Base-by-base conservation (phyloP, 2,888 invertebrate genomes). In the Luperina testacea region DNA sequence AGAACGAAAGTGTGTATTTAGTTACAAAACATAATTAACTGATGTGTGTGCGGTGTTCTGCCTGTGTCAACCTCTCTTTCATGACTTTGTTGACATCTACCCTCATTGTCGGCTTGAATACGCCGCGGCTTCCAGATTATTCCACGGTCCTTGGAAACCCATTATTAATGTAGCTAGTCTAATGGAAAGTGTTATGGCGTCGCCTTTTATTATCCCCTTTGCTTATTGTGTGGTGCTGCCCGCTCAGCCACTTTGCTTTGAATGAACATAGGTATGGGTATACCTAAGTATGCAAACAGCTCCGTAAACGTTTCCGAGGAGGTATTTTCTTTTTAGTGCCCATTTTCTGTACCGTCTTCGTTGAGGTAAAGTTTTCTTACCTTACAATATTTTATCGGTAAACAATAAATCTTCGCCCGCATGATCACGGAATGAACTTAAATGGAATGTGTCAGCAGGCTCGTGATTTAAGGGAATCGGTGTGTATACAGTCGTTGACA, bases 151-250 rank as follows among this genome's bases (percentile, higher is more conserved):
- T 83, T 73, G 69, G 38, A 81, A 80, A 69, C 59, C 78, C 79
- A 81, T 87, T 89, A 89, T 84, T 87, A 87, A 84, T 86, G 85
- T 87, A 84, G 77, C 75, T 73, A 79, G 77, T 72, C 68, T 90
- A 90, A 88, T 89, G 86, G 87, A 87, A 88, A 84, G 69, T 84
- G 75, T 81, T 82, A 83, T 80, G 74, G 74, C 72, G 75, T 77
- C 75, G 75, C 48, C 82, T 89, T 87, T 85, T 84, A 89, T 87
- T 84, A 79, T 85, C 69, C 82, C 70, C 51, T 73, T 81, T 83
- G 77, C 42, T 85, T 85, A 70, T 77, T 77, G 80, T 74, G 68
- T 53, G 51, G 78, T 53, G 68, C n/a, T 84, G 75, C 59, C 48
- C 32, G 70, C 61, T 68, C 32, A 76, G 67, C 72, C 67, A 74